Percentiles rank a stretch among this genome's conserved stretches.
Evolutionary conservation across 1,140 invertebrate species (phyloP).

Genomic region (Magallana gigas): DNA sequence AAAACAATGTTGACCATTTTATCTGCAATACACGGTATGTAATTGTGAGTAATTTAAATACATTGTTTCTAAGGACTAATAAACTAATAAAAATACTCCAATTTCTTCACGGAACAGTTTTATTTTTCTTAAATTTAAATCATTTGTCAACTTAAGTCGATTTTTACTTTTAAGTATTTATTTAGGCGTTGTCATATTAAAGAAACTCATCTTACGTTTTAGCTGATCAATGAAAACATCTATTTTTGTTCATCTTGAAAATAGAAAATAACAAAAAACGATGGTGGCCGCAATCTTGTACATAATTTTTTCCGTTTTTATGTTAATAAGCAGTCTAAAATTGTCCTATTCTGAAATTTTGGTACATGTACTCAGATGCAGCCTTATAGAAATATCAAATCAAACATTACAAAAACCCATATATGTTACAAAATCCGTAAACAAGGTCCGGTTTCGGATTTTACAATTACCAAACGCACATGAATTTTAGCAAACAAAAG

Average conservation of each 20-base stretch:
- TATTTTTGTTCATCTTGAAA: background rate
- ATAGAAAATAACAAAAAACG: background rate
- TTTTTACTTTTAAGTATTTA: too few species aligned
- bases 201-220: too few species aligned
- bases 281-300: background rate
- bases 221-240: too few species aligned
- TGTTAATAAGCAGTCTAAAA: background rate
- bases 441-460: background rate
- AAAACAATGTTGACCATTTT: too few species aligned
- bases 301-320: background rate
- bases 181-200: too few species aligned
- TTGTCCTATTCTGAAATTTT: background rate
- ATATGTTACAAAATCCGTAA: background rate
- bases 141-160: too few species aligned
- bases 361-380: background rate
- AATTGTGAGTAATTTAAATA: too few species aligned
- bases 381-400: background rate
- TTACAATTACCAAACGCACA: constrained; percentile 14
- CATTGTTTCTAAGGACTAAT: too few species aligned
- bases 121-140: too few species aligned
- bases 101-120: too few species aligned
- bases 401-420: background rate
- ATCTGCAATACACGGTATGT: too few species aligned
- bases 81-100: too few species aligned
- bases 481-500: background rate